Conservation (phyloP, 2,888 invertebrate species). For the Onchidella celtica region DNA sequence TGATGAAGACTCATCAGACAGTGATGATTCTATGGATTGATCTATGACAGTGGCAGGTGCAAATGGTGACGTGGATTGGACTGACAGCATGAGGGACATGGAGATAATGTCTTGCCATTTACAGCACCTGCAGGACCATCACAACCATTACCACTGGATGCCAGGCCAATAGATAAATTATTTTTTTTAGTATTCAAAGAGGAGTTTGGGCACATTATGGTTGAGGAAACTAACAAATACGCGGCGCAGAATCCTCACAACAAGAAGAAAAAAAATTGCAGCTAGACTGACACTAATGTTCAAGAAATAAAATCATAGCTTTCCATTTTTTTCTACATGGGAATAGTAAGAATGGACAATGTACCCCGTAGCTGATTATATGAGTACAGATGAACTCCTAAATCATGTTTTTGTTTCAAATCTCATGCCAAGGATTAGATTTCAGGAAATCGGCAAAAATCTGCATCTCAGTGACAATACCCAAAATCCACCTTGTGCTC, state of each 20-base stretch:
- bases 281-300: not conserved
- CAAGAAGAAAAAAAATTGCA: not conserved
- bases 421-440: not conserved
- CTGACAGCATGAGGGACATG: not conserved
- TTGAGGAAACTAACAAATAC: not conserved
- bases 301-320: slow-evolving; percentile 20
- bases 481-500: not conserved
- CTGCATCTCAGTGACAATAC: slow-evolving; percentile 13
- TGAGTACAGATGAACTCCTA: slow-evolving; percentile 1
- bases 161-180: not conserved
- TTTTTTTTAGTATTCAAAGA: not conserved
- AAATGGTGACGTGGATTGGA: not conserved
- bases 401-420: not conserved
- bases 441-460: slow-evolving; percentile 1
- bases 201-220: not conserved
- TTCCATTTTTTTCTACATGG: slow-evolving; percentile 32
- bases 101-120: not conserved
- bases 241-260: not conserved
- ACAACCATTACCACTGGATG: not conserved
- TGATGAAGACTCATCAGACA: not conserved
- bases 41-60: not conserved
- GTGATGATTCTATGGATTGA: not conserved
- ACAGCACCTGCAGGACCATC: not conserved
- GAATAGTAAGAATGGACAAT: not conserved
- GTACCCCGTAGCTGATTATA: not conserved